These are phyloP conservation scores for Lophotis ruficrista DNA, from an alignment of 2,113 vertebrate species.

Conservation along the genomic window DNA sequence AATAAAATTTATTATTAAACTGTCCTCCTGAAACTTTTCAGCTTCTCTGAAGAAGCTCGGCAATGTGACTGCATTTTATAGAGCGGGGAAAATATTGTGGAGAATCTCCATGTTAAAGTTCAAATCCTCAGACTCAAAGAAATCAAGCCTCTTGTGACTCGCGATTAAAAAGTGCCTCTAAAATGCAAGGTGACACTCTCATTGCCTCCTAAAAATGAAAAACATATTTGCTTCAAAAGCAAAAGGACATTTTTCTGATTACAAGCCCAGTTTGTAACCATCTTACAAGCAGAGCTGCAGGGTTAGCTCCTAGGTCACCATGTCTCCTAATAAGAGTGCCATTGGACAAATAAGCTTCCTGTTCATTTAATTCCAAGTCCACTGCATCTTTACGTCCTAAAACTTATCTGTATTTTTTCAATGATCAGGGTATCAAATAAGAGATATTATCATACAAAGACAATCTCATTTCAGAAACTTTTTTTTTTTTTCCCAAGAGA, in stretches of 20 bases:
- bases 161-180: neutral
- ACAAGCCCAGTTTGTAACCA: neutral
- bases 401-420: neutral
- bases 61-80: constrained; percentile 45
- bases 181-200: neutral
- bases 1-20: constrained; percentile 62
- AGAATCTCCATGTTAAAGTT: constrained; percentile 30
- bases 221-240: neutral
- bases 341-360: neutral
- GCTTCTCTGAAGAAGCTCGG: constrained; percentile 60
- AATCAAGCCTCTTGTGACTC: neutral
- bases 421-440: neutral
- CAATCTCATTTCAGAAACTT: neutral
- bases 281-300: neutral
- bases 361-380: neutral
- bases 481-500: neutral
- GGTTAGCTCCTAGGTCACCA: neutral
- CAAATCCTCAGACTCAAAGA: constrained; percentile 48
- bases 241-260: neutral
- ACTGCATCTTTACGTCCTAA: neutral
- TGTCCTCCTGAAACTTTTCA: constrained; percentile 48
- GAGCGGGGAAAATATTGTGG: constrained; percentile 6
- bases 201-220: neutral
- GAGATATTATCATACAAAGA: neutral
- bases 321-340: neutral